A percentile compares a stretch with the other conserved stretches of the same genome.
phyloP scores from a whole-genome alignment of 2,113 vertebrate genomes.

The Trichomycterus rosablanca region DNA sequence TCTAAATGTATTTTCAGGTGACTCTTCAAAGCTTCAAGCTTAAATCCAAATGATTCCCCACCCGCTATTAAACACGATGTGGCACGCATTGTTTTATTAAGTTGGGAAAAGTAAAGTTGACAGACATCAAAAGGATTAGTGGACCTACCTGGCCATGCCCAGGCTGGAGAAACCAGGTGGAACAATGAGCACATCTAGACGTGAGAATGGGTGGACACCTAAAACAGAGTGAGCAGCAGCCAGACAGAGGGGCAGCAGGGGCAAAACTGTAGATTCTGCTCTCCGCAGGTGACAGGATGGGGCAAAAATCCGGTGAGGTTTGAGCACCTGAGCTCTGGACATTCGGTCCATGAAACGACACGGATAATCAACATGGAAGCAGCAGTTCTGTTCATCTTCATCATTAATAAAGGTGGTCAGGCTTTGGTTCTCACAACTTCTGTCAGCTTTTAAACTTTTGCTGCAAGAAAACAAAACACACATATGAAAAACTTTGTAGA shows the following conservation, averaged over 20 bases:
- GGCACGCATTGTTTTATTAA: neutral
- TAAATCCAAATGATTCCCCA: neutral
- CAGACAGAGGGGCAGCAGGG: conserved; percentile 76
- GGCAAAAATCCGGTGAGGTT: conserved; percentile 85
- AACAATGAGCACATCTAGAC: conserved; percentile 88
- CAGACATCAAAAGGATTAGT: neutral
- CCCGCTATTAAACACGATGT: neutral
- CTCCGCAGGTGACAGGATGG: conserved; percentile 65
- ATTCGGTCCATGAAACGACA: conserved; percentile 77
- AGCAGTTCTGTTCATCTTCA: conserved; percentile 55
- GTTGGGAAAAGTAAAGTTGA: neutral
- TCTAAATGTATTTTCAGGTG: too few relatives aligned
- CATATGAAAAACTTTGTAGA: too few relatives aligned
- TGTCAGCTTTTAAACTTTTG: neutral
- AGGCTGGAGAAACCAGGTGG: conserved; percentile 90
- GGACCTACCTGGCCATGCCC: conserved; percentile 93
- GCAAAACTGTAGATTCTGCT: conserved; percentile 70
- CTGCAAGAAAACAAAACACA: conserved; percentile 5
- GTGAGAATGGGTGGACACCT: conserved; percentile 89
- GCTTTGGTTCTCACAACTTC: neutral
- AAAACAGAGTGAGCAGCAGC: conserved; percentile 76
- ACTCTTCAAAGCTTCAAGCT: too few relatives aligned
- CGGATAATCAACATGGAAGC: conserved; percentile 82
- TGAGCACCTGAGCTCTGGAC: conserved; percentile 68
- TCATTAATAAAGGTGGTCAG: neutral